Base-by-base conservation (phyloP, 2,888 invertebrate species). In the Pegoplata infirma region DNA sequence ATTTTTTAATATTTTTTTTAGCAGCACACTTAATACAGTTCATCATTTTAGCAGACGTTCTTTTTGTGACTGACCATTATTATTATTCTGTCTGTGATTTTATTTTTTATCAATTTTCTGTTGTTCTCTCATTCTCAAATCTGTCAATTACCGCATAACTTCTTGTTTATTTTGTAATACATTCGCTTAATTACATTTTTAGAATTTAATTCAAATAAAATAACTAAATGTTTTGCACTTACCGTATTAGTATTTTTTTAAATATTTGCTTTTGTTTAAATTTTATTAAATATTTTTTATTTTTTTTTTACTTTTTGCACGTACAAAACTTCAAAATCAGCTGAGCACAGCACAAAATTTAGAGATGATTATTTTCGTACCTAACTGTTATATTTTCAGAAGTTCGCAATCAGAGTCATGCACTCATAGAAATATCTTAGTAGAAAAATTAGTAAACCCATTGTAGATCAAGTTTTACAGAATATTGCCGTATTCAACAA, bases 1-100 rank as follows among this genome's bases (percentile, higher is more conserved):
- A 32, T 51, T 12, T 40, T 10, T 51, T n/a, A 51, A 51, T 23
- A 25, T 28, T 46, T 36, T 32, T 16, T 23, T 51, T n/a, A 56
- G 40, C 59, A 23, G 55, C 49, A n/a, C n/a, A n/a, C n/a, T n/a
- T n/a, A 10, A 10, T 10, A 49, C 21, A 51, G 2, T n/a, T 44
- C 23, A 19, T 7, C 16, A 68, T 73, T 77, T 72, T 72, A 55
- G 73, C 63, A 77, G 55, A 32, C 16, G 19, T 49, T 78, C 40
- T 73, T 68, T 58, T 19, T 10, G 17, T 53, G 21, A 56, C 49
- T 67, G 40, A 66, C 32, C n/a, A n/a, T n/a, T n/a, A n/a, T n/a
- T n/a, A n/a, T n/a, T 71, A 51, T 12, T 12, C 7, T 16, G 28
- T 59, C 5, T 12, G 32, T 23, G 21, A 36, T n/a, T 28, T 6